Evolutionary conservation across 2,888 invertebrate genomes (phyloP), one percentile per base, ranked within the genome.

Genomic region (Nomada hirtipes): DNA sequence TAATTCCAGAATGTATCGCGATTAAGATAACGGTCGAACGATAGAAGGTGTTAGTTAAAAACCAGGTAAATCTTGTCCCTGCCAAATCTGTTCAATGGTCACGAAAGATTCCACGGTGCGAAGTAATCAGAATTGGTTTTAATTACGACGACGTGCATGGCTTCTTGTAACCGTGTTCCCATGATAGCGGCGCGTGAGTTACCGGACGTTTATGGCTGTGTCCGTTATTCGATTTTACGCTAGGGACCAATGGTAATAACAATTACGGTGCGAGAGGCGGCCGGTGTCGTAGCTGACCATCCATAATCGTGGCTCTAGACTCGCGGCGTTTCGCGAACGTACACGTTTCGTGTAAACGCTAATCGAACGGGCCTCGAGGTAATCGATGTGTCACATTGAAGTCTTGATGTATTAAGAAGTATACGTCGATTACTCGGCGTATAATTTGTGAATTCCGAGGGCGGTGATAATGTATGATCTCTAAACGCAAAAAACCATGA

Each of bases 161-260:
- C 68, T 52, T 55, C 78, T 79, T 67, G 64, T 52, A 52, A 57
- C 47, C 75, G 63, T 64, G 76, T 76, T 83, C 67, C 53, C 60
- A 36, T 52, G 81, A 82, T 78, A 79, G 71, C 77, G 64, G n/a
- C 18, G 15, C 23, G 52, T 85, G 84, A 88, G 82, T 88, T 89
- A 89, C 83, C 83, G 76, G 84, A 87, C 85, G 75, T 87, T 88
- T 88, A 88, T 65, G 81, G 67, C 70, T 61, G 76, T 68, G 70
- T 65, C 87, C 87, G 87, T 88, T 88, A 85, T 89, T 87, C 82
- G 82, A 85, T 81, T 89, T 85, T 89, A 83, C 74, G 76, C 87
- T 73, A 61, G 65, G 70, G 42, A 72, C 80, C 76, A 69, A 65
- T 52, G 79, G 76, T 85, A 85, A 83, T 88, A 77, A 83, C 78